Conservation (phyloP, 2,888 invertebrate genomes). For the Sialis fuliginosa region DNA sequence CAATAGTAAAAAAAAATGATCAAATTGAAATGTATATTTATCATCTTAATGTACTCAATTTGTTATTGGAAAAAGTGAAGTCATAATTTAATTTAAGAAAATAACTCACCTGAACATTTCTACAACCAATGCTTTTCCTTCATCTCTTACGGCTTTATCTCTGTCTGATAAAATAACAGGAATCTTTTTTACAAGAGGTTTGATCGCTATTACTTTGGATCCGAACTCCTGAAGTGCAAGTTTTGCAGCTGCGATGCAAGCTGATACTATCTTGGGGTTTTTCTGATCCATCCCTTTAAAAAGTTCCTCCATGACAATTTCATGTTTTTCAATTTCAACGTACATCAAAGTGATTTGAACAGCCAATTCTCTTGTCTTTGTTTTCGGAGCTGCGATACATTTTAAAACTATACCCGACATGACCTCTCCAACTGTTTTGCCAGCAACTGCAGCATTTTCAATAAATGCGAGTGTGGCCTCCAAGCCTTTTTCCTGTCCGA, state of each 20-base stretch:
- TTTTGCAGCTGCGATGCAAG: conserved; percentile 59
- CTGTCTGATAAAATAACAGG: conserved; percentile 72
- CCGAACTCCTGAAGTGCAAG: conserved; percentile 79
- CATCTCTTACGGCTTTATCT: conserved; percentile 82
- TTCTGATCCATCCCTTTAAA: conserved; percentile 89
- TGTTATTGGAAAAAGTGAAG: too few relatives aligned
- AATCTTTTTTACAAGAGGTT: conserved; percentile 77
- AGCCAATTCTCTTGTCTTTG: conserved; percentile 81
- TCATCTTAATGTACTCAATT: too few relatives aligned
- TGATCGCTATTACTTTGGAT: conserved; percentile 73
- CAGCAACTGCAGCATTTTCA: conserved; percentile 76
- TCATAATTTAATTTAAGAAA: neutral
- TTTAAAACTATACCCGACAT: conserved; percentile 77
- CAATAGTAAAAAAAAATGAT: too few relatives aligned
- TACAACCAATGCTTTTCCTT: conserved; percentile 76
- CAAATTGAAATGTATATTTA: too few relatives aligned
- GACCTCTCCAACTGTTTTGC: conserved; percentile 67
- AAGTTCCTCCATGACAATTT: conserved; percentile 74
- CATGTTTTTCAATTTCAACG: conserved; percentile 90
- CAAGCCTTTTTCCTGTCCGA: conserved; percentile 89
- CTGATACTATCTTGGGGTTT: conserved; percentile 87
- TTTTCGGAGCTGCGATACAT: conserved; percentile 80
- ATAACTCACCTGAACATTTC: conserved; percentile 64
- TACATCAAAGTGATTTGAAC: conserved; percentile 83
- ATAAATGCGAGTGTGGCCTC: conserved; percentile 82